Conservation (phyloP, 2,888 invertebrate genomes). For the Galeruca laticollis region DNA sequence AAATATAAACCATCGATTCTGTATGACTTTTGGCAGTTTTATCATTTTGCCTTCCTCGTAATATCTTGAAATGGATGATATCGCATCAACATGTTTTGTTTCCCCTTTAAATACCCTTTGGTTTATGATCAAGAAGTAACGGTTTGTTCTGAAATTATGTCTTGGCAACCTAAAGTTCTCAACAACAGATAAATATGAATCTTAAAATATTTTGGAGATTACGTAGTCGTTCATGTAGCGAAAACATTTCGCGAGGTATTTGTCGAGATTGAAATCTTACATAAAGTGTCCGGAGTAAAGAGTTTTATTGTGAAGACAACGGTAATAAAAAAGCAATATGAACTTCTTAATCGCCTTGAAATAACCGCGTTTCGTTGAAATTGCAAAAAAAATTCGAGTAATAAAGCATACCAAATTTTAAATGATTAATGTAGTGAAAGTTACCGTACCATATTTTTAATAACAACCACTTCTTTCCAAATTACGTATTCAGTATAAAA, state of each 20-base stretch:
- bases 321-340: constrained; percentile 2
- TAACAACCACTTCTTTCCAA: not conserved
- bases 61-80: too few species aligned
- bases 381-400: not conserved
- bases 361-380: not conserved
- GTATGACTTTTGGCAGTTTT: too few species aligned
- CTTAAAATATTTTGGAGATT: not conserved
- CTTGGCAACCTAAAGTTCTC: not conserved
- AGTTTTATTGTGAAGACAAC: not conserved
- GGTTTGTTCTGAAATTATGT: too few species aligned
- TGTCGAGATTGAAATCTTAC: constrained; percentile 6
- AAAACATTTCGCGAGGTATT: not conserved
- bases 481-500: not conserved
- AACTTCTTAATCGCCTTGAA: not conserved
- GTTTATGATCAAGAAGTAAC: too few species aligned
- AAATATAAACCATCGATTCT: too few species aligned
- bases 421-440: not conserved
- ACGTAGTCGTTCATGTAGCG: not conserved
- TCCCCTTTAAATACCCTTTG: too few species aligned
- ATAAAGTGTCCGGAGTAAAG: not conserved
- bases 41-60: too few species aligned
- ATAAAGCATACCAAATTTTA: not conserved
- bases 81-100: too few species aligned
- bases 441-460: not conserved
- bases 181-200: not conserved